Conservation (phyloP, 2,888 invertebrate genomes). For the Artemia sinica region DNA sequence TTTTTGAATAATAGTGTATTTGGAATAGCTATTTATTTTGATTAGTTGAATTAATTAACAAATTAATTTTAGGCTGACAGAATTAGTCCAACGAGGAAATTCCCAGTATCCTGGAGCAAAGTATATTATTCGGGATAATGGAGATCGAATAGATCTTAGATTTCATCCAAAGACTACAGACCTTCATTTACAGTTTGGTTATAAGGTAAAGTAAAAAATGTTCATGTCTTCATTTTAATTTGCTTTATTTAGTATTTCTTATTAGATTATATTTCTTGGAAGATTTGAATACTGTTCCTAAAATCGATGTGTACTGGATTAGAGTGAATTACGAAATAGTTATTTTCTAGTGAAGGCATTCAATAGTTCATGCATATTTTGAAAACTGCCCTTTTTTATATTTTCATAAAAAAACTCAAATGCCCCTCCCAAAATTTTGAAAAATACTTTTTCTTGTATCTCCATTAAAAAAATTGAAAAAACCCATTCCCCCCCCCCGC, state of each 20-base stretch:
- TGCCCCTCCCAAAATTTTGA: too few species aligned
- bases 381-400: too few species aligned
- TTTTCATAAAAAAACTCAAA: too few species aligned
- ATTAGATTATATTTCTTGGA: slow-evolving; percentile 4
- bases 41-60: too few species aligned
- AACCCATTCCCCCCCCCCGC: too few species aligned
- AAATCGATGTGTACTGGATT: neutral
- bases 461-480: too few species aligned
- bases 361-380: too few species aligned
- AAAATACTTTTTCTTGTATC: too few species aligned
- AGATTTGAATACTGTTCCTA: neutral
- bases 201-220: slow-evolving; percentile 40
- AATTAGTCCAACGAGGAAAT: slow-evolving; percentile 85
- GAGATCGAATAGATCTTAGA: slow-evolving; percentile 90
- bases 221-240: neutral
- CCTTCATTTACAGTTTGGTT: slow-evolving; percentile 85
- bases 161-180: slow-evolving; percentile 96
- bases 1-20: too few species aligned
- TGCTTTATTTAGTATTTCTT: neutral
- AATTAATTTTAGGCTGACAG: slow-evolving; percentile 46
- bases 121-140: slow-evolving; percentile 95
- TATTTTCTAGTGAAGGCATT: too few species aligned
- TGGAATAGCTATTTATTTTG: too few species aligned
- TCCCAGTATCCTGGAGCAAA: slow-evolving; percentile 98
- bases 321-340: too few species aligned